These are phyloP conservation scores for Leptinotarsa haldemani DNA, from an alignment of 2,888 invertebrate species.

Conservation along the genomic window DNA sequence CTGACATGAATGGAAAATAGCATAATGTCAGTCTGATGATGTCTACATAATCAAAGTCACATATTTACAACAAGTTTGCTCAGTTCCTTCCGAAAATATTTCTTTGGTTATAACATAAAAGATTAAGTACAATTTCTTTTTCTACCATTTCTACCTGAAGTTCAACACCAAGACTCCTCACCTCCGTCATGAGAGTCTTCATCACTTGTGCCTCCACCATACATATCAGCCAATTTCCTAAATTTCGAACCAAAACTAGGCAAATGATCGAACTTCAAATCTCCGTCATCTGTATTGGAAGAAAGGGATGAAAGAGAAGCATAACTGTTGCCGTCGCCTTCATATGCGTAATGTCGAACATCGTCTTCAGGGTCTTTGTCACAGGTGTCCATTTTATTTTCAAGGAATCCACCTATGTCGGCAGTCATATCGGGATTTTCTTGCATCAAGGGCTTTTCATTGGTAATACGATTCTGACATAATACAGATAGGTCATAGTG, in stretches of 20 bases:
- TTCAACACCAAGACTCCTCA: conserved; percentile 86
- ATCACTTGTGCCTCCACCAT: conserved; percentile 89
- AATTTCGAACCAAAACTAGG: conserved; percentile 97
- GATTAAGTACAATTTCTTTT: conserved; percentile 54
- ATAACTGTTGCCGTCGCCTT: conserved; percentile 92
- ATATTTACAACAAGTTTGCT: conserved; percentile 45
- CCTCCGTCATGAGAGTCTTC: conserved; percentile 81
- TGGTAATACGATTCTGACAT: conserved; percentile 59
- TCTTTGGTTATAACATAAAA: conserved; percentile 56
- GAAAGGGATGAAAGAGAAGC: conserved; percentile 93
- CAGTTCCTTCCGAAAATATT: conserved; percentile 56
- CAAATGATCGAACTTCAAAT: conserved; percentile 93
- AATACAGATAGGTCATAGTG: conserved; percentile 90
- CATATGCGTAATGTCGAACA: conserved; percentile 97
- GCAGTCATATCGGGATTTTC: conserved; percentile 74
- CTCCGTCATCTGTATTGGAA: conserved; percentile 74
- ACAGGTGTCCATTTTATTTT: conserved; percentile 88
- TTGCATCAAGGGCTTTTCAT: conserved; percentile 60
- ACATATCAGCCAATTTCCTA: conserved; percentile 93
- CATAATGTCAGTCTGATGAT: conserved; percentile 44
- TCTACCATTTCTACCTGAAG: conserved; percentile 24
- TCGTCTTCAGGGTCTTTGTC: conserved; percentile 96
- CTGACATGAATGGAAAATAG: conserved; percentile 32
- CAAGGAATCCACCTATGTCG: conserved; percentile 90
- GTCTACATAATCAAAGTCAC: conserved; percentile 38